Conservation (phyloP, 1,140 invertebrate genomes). For the Meloidogyne exigua region DNA sequence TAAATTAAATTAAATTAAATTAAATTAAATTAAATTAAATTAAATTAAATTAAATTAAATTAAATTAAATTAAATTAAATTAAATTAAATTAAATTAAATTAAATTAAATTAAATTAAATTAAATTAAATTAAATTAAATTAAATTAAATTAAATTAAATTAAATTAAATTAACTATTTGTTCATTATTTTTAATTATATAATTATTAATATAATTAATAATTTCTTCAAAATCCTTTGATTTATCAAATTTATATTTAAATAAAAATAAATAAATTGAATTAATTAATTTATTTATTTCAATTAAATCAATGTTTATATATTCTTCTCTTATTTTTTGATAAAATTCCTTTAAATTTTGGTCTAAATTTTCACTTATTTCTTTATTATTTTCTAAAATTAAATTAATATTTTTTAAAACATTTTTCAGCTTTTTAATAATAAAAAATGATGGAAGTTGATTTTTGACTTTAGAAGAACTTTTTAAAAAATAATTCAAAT, state of each 20-base stretch:
- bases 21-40: not conserved
- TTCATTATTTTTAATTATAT: not conserved
- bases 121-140: too few relatives aligned
- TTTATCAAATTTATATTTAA: not conserved
- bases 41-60: too few relatives aligned
- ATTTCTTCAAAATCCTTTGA: not conserved
- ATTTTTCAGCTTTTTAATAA: not conserved
- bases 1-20: too few relatives aligned
- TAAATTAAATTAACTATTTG: too few relatives aligned
- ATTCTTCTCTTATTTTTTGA: not conserved
- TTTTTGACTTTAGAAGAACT: not conserved
- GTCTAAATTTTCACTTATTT: not conserved
- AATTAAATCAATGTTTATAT: not conserved
- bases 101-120: too few relatives aligned
- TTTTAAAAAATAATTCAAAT: too few relatives aligned
- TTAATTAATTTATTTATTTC: not conserved
- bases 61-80: not conserved
- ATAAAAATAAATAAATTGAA: not conserved
- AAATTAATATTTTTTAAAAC: not conserved
- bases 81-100: not conserved
- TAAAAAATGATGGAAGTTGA: not conserved
- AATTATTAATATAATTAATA: not conserved
- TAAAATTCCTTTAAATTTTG: not conserved
- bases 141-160: too few relatives aligned
- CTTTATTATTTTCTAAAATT: not conserved